A percentile compares a stretch with the other conserved stretches of the same genome.
Evolutionary conservation across 2,888 invertebrate genomes (phyloP).

Genomic region (Cantharis rustica): DNA sequence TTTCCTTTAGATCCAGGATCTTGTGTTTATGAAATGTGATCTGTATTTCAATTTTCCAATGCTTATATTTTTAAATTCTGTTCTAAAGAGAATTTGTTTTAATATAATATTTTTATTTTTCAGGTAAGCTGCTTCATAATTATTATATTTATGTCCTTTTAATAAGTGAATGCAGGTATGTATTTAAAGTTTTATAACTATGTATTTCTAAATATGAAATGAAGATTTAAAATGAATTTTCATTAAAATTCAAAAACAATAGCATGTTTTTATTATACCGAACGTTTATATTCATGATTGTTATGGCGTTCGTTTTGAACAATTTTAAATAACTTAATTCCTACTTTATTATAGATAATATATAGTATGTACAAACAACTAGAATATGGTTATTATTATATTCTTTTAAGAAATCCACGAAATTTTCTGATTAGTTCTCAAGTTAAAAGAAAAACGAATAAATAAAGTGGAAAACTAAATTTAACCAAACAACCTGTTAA

Average conservation of each 20-base stretch:
- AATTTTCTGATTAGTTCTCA: too few relatives aligned
- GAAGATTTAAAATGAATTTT: background rate
- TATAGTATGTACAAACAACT: background rate
- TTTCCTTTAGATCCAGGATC: conserved; percentile 6
- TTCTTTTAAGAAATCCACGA: too few relatives aligned
- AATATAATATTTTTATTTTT: background rate
- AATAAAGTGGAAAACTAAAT: too few relatives aligned
- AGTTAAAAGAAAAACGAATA: too few relatives aligned
- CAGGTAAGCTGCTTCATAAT: background rate
- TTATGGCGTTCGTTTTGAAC: background rate
- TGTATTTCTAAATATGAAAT: background rate
- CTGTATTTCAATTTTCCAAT: background rate
- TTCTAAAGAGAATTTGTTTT: background rate
- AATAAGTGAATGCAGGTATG: background rate
- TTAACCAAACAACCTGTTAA: too few relatives aligned
- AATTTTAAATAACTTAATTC: background rate
- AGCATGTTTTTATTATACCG: background rate
- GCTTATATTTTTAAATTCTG: background rate
- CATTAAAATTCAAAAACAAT: background rate
- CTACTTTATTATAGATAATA: background rate
- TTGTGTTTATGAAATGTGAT: background rate
- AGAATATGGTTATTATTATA: too few relatives aligned
- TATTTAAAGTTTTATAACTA: background rate
- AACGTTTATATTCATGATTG: background rate
- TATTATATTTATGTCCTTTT: background rate